A percentile compares a stretch with the other conserved stretches of the same genome.
Evolutionary conservation across 1,140 invertebrate species (phyloP).

Genomic region (Bombus terrestris): DNA sequence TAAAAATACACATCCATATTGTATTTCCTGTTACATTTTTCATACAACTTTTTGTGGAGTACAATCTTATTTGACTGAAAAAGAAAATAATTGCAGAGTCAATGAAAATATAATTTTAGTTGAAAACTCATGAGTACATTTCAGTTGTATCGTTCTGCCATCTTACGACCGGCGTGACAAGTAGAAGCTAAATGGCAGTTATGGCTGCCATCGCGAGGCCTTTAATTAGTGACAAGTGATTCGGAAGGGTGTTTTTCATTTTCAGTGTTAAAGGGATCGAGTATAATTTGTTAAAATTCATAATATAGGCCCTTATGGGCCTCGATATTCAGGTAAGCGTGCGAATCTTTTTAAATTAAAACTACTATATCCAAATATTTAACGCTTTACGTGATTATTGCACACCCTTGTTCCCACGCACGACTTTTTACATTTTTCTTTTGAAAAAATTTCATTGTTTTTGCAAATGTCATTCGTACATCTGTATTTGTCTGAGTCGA

Average conservation of each 20-base stretch:
- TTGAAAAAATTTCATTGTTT: slow-evolving; percentile 3
- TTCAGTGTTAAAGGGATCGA: slow-evolving; percentile 43
- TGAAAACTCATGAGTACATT: not conserved
- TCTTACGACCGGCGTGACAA: slow-evolving; percentile 42
- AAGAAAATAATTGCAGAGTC: not conserved
- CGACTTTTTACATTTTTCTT: slow-evolving; percentile 37
- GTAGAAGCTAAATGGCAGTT: slow-evolving; percentile 45
- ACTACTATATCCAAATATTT: not conserved
- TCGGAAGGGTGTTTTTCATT: slow-evolving; percentile 54
- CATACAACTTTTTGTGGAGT: not conserved
- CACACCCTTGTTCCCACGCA: slow-evolving; percentile 57
- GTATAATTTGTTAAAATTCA: slow-evolving; percentile 32
- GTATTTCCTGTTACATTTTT: not conserved
- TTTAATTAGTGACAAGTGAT: slow-evolving; percentile 71
- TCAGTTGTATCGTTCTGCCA: slow-evolving; percentile 25
- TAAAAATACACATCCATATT: too few species aligned
- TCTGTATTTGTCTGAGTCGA: not conserved
- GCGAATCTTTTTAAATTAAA: slow-evolving; percentile 34
- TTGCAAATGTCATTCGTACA: slow-evolving; percentile 2
- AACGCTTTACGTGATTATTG: slow-evolving; percentile 20
- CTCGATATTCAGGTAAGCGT: slow-evolving; percentile 50
- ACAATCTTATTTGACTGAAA: not conserved
- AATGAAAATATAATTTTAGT: not conserved
- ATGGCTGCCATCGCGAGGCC: slow-evolving; percentile 68
- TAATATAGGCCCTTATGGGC: slow-evolving; percentile 31